A percentile compares a stretch with the other conserved stretches of the same genome.
Conservation (phyloP, 1,140 invertebrate species). For the Drosophila micromelanica region DNA sequence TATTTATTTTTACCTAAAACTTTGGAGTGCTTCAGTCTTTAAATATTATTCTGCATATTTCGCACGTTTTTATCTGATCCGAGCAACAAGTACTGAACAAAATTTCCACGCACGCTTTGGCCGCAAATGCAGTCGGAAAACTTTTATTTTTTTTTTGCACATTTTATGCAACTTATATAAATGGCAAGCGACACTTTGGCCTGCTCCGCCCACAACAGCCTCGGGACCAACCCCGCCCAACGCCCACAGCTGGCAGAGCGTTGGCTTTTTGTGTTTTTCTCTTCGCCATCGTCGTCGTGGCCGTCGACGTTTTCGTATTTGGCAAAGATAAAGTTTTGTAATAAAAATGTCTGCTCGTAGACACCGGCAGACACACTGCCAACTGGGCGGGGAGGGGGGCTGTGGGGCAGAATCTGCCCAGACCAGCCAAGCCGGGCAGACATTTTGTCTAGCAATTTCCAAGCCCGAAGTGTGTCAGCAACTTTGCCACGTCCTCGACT, state of each 20-base stretch:
- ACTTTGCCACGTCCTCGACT: slow-evolving; percentile 75
- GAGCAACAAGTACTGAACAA: slow-evolving; percentile 60
- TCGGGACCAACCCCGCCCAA: slow-evolving; percentile 3
- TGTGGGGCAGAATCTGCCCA: neutral
- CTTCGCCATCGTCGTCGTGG: slow-evolving; percentile 46
- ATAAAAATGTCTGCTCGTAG: slow-evolving; percentile 80
- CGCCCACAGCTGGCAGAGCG: slow-evolving; percentile 23
- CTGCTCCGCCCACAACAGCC: slow-evolving; percentile 17
- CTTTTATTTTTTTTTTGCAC: slow-evolving; percentile 50
- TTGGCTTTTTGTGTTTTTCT: slow-evolving; percentile 62
- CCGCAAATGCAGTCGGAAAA: slow-evolving; percentile 31
- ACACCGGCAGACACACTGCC: slow-evolving; percentile 46
- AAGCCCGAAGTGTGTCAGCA: slow-evolving; percentile 77
- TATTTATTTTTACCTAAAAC: neutral
- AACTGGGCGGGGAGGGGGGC: slow-evolving; percentile 30
- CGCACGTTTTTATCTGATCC: neutral
- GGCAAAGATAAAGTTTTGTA: slow-evolving; percentile 83
- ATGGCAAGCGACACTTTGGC: slow-evolving; percentile 64
- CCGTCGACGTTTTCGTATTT: slow-evolving; percentile 70
- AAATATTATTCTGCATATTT: too few relatives aligned
- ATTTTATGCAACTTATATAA: slow-evolving; percentile 80
- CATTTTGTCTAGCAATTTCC: slow-evolving; percentile 74
- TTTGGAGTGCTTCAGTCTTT: neutral
- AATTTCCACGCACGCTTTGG: slow-evolving; percentile 39
- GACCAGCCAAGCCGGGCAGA: slow-evolving; percentile 50